These are phyloP conservation scores for Trogon surrucura DNA, from an alignment of 2,113 vertebrate species.

Conservation along the genomic window DNA sequence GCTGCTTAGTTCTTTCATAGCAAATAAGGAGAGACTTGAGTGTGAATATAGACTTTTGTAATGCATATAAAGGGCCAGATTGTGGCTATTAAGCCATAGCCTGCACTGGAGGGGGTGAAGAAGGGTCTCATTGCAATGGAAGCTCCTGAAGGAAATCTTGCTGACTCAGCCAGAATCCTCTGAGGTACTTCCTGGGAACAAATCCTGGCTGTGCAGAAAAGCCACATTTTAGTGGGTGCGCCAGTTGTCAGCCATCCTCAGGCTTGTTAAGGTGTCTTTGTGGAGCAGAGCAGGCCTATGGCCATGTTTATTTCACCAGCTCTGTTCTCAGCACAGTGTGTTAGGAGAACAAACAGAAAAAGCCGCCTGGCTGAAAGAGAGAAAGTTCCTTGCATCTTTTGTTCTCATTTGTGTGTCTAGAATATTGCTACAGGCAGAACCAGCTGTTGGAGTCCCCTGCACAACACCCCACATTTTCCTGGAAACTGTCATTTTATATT, in stretches of 20 bases:
- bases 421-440: neutral
- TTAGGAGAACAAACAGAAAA: neutral
- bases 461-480: neutral
- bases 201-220: neutral
- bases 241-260: neutral
- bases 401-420: neutral
- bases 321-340: neutral
- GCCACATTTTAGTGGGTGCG: neutral
- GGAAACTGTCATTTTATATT: neutral
- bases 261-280: neutral
- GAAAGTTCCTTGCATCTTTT: neutral
- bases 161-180: conserved; percentile 66
- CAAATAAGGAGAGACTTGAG: conserved; percentile 70
- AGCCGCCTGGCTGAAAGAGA: neutral
- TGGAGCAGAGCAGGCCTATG: neutral
- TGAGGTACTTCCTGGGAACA: conserved; percentile 17
- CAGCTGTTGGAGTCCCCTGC: neutral
- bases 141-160: conserved; percentile 64
- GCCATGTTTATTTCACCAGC: neutral
- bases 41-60: conserved; percentile 73
- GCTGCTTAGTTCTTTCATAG: conserved; percentile 72
- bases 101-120: conserved; percentile 65
- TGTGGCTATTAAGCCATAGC: conserved; percentile 73
- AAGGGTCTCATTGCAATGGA: conserved; percentile 61
- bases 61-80: conserved; percentile 75